A percentile compares a stretch with the other conserved stretches of the same genome.
Conservation (phyloP, 2,797 vertebrate species). For the Labeo calbasu region DNA sequence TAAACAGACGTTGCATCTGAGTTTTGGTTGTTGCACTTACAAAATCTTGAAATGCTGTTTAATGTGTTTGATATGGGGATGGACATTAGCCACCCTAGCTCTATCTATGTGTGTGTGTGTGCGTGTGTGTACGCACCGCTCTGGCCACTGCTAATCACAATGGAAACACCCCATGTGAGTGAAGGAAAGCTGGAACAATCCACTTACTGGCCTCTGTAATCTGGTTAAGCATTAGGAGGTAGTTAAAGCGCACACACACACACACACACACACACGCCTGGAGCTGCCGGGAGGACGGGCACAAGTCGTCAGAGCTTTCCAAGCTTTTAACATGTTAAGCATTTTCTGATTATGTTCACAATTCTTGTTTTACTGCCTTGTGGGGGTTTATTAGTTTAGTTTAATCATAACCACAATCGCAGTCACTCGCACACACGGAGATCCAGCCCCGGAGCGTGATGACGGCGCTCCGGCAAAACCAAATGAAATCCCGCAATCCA, state of each 20-base stretch:
- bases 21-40: not conserved
- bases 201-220: slow-evolving; percentile 98
- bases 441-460: slow-evolving; percentile 81
- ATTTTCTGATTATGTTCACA: slow-evolving; percentile 59
- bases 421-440: slow-evolving; percentile 30
- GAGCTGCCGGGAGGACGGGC: slow-evolving; percentile 24
- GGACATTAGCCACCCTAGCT: not conserved
- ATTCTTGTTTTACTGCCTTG: slow-evolving; percentile 42
- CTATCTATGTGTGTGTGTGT: slow-evolving; percentile 39
- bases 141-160: slow-evolving; percentile 88
- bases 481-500: slow-evolving; percentile 83
- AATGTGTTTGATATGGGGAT: slow-evolving; percentile 28
- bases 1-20: not conserved
- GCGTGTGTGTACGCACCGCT: slow-evolving; percentile 57
- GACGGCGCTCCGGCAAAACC: slow-evolving; percentile 79
- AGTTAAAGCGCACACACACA: slow-evolving; percentile 79
- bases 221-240: slow-evolving; percentile 95
- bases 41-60: not conserved
- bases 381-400: slow-evolving; percentile 53
- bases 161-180: slow-evolving; percentile 87
- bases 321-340: slow-evolving; percentile 68
- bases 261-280: slow-evolving; percentile 34
- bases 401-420: slow-evolving; percentile 41
- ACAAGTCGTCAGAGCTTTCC: slow-evolving; percentile 41
- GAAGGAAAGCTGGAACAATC: slow-evolving; percentile 98